Conservation (phyloP, 2,797 vertebrate genomes). For the Geotrypetes seraphini region DNA sequence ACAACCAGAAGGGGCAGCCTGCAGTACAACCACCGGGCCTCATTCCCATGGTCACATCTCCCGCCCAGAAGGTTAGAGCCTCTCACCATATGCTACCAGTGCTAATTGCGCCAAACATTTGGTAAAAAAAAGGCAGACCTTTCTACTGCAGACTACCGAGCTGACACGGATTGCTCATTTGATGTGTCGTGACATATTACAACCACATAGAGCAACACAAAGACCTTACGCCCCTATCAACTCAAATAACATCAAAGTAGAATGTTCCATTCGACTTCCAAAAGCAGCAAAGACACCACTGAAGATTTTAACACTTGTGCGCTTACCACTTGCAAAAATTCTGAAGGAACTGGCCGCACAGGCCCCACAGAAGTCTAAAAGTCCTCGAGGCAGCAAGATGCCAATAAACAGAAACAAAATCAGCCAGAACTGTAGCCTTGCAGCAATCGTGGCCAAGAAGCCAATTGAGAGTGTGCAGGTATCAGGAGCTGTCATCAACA, state of each 20-base stretch:
- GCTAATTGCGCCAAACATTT: slow-evolving; percentile 84
- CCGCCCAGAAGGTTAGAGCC: slow-evolving; percentile 79
- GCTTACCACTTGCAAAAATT: slow-evolving; percentile 73
- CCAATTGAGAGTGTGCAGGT: slow-evolving; percentile 76
- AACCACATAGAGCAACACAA: slow-evolving; percentile 77
- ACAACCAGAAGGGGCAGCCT: slow-evolving; percentile 79
- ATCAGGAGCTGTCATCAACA: slow-evolving; percentile 52
- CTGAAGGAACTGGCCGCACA: slow-evolving; percentile 85
- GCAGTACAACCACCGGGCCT: slow-evolving; percentile 70
- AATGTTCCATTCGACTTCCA: slow-evolving; percentile 87
- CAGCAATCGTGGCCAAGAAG: slow-evolving; percentile 74
- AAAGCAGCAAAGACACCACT: slow-evolving; percentile 78
- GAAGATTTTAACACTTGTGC: slow-evolving; percentile 70
- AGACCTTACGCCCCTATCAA: slow-evolving; percentile 88
- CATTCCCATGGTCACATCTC: slow-evolving; percentile 72
- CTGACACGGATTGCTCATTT: slow-evolving; percentile 82
- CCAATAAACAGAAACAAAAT: slow-evolving; percentile 90
- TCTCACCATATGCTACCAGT: slow-evolving; percentile 81
- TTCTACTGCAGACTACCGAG: slow-evolving; percentile 88
- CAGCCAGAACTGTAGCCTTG: slow-evolving; percentile 71
- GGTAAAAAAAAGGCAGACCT: slow-evolving; percentile 89
- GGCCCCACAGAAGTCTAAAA: slow-evolving; percentile 82
- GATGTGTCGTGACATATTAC: slow-evolving; percentile 84
- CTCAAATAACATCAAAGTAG: slow-evolving; percentile 85
- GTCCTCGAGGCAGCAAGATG: slow-evolving; percentile 78